phyloP scores from a whole-genome alignment of 2,797 vertebrate species.

The Anabas testudineus region DNA sequence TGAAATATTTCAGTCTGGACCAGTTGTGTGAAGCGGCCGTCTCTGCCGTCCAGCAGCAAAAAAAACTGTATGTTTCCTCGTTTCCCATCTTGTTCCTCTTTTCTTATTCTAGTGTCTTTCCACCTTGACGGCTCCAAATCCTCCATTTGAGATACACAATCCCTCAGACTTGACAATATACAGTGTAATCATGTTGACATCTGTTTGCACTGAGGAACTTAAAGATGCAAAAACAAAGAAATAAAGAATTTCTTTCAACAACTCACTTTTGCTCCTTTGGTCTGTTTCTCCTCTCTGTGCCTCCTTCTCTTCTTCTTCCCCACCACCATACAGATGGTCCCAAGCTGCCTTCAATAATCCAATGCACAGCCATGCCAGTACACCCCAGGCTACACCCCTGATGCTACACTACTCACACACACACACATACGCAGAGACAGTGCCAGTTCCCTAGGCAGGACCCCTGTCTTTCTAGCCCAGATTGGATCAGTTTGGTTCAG shows the following conservation, averaged over 20 bases:
- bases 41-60: too few relatives aligned
- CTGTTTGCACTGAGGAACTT: constrained; percentile 2
- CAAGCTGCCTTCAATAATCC: constrained; percentile 85
- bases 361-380: constrained; percentile 81
- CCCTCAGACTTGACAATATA: background rate
- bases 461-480: constrained; percentile 79
- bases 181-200: background rate
- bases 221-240: constrained; percentile 18
- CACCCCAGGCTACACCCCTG: constrained; percentile 82
- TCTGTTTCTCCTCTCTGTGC: constrained; percentile 22
- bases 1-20: too few relatives aligned
- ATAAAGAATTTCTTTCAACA: constrained; percentile 28
- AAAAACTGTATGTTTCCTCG: too few relatives aligned
- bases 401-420: constrained; percentile 73
- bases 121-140: too few relatives aligned
- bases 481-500: constrained; percentile 80
- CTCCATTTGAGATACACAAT: background rate
- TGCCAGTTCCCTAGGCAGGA: constrained; percentile 86
- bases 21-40: too few relatives aligned
- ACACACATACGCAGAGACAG: constrained; percentile 58
- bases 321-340: constrained; percentile 82
- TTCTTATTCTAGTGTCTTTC: too few relatives aligned
- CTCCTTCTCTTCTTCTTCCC: constrained; percentile 62
- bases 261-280: constrained; percentile 12
- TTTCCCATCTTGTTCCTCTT: background rate